These are phyloP conservation scores for Chauna torquata DNA, from an alignment of 2,113 vertebrate genomes.

Conservation along the genomic window DNA sequence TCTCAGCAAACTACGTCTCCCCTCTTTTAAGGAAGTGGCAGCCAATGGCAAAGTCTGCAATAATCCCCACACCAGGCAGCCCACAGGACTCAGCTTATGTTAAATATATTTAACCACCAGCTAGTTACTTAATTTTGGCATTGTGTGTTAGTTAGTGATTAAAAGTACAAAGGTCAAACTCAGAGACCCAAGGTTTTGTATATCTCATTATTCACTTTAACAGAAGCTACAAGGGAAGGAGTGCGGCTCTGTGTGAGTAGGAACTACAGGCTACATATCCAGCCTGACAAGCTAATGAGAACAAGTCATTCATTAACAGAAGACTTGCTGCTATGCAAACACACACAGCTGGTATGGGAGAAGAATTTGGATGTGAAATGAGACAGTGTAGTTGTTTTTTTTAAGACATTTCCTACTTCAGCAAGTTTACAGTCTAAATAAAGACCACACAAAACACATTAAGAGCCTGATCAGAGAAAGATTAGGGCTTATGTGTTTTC, in stretches of 20 bases:
- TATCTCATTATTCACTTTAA: conserved; percentile 43
- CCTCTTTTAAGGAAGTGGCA: background rate
- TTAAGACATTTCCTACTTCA: conserved; percentile 52
- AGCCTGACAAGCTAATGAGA: conserved; percentile 53
- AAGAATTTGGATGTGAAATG: conserved; percentile 63
- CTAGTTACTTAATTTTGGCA: background rate
- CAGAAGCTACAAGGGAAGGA: conserved; percentile 40
- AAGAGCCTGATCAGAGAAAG: conserved; percentile 22
- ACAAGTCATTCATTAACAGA: conserved; percentile 66
- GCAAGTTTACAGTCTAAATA: conserved; percentile 57
- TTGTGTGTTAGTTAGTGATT: conserved; percentile 41
- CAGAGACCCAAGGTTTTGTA: conserved; percentile 22
- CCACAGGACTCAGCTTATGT: background rate
- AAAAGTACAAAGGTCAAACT: conserved; percentile 39
- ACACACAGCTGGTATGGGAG: conserved; percentile 53
- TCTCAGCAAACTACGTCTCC: background rate
- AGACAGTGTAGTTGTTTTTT: conserved; percentile 29
- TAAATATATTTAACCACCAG: conserved; percentile 3
- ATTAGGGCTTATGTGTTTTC: conserved; percentile 7
- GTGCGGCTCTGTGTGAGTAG: background rate
- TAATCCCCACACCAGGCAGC: background rate
- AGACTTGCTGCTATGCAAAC: conserved; percentile 66
- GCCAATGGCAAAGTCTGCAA: background rate
- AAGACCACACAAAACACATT: conserved; percentile 41
- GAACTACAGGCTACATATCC: conserved; percentile 12